Conservation (phyloP, 2,113 vertebrate genomes). For the Cairina moschata region DNA sequence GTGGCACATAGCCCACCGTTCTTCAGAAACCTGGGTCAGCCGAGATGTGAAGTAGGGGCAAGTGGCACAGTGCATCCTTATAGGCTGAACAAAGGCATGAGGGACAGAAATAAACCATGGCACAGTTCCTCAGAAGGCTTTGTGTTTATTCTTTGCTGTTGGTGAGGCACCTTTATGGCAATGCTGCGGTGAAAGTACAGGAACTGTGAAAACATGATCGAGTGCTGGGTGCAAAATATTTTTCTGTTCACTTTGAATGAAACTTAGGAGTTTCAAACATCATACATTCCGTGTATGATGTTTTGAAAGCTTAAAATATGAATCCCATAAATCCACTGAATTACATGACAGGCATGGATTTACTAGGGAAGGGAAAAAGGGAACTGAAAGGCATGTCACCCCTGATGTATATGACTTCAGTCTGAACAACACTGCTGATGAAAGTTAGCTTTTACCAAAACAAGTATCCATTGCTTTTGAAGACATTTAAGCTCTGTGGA, state of each 20-base stretch:
- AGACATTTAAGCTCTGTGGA: neutral
- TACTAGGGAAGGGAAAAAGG: constrained; percentile 1
- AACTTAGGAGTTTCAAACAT: neutral
- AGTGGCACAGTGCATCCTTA: neutral
- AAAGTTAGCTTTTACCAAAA: constrained; percentile 1
- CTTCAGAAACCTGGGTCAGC: neutral
- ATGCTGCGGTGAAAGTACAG: neutral
- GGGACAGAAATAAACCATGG: neutral
- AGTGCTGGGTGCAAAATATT: neutral
- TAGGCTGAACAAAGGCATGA: neutral
- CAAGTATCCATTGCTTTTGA: neutral
- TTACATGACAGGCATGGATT: neutral
- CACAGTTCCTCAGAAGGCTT: neutral
- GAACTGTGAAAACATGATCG: neutral
- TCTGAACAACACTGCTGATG: neutral
- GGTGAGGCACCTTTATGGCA: neutral
- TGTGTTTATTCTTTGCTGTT: neutral
- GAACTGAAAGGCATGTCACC: neutral
- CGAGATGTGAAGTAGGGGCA: neutral
- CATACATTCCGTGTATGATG: neutral
- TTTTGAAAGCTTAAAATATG: neutral
- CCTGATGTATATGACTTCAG: neutral
- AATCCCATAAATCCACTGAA: neutral
- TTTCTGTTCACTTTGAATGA: neutral
- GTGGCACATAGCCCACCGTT: neutral